phyloP scores from a whole-genome alignment of 2,888 invertebrate species.

The Latrodectus hesperus region DNA sequence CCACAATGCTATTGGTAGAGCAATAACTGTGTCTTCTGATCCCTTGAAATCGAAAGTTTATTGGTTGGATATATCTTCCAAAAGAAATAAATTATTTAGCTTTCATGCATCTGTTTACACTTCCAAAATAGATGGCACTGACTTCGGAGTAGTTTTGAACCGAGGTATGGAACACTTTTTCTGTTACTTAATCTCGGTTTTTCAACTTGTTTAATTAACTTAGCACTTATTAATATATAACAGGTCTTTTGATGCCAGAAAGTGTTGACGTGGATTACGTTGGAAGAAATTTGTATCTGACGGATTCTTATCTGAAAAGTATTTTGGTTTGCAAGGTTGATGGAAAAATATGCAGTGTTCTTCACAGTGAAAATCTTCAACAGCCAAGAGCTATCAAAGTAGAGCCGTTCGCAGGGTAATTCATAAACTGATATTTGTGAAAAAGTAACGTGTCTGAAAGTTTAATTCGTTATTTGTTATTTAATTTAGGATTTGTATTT shows the following conservation, averaged over 20 bases:
- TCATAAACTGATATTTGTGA: not conserved
- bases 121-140: slow-evolving; percentile 80
- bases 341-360: slow-evolving; percentile 77
- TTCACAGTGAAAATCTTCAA: slow-evolving; percentile 74
- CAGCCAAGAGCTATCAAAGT: slow-evolving; percentile 76
- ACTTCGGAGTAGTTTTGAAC: slow-evolving; percentile 78
- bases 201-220: not conserved
- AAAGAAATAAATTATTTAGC: slow-evolving; percentile 70
- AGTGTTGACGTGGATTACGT: slow-evolving; percentile 72
- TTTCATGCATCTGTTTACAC: slow-evolving; percentile 81
- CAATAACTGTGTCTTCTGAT: slow-evolving; percentile 83
- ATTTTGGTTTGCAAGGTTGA: slow-evolving; percentile 84
- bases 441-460: too few species aligned
- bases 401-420: slow-evolving; percentile 80
- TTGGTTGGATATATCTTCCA: slow-evolving; percentile 84
- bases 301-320: slow-evolving; percentile 81
- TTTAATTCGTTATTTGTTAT: too few species aligned
- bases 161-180: slow-evolving; percentile 73
- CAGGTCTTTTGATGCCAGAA: slow-evolving; percentile 71
- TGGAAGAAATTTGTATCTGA: slow-evolving; percentile 87
- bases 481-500: too few species aligned
- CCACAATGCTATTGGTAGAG: slow-evolving; percentile 71
- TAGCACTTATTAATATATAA: not conserved
- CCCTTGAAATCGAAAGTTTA: slow-evolving; percentile 80
- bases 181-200: not conserved